phyloP scores from a whole-genome alignment of 2,888 invertebrate genomes.

The Caradrina kadenii region DNA sequence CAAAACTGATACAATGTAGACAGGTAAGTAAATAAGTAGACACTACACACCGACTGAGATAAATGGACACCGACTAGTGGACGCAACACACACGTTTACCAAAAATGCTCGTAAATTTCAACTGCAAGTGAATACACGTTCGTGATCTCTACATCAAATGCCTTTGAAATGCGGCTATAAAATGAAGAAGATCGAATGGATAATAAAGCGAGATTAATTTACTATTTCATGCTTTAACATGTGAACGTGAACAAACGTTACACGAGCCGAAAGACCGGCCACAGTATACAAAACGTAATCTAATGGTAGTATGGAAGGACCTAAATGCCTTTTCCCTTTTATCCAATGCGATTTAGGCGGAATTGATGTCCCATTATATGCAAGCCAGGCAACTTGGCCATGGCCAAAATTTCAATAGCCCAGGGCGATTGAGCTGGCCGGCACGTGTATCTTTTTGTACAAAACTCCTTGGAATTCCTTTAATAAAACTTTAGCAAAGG shows the following conservation, averaged over 20 bases:
- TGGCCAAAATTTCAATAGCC: slow-evolving; percentile 89
- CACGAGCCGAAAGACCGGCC: slow-evolving; percentile 27
- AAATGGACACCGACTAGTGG: slow-evolving; percentile 70
- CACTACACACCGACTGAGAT: slow-evolving; percentile 68
- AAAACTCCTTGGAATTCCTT: slow-evolving; percentile 85
- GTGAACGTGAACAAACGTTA: slow-evolving; percentile 60
- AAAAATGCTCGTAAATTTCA: slow-evolving; percentile 69
- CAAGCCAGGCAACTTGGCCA: slow-evolving; percentile 79
- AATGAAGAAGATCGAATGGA: slow-evolving; percentile 73
- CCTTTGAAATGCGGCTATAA: slow-evolving; percentile 68
- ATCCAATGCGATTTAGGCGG: slow-evolving; percentile 74
- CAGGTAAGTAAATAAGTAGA: slow-evolving; percentile 75
- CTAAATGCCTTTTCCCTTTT: slow-evolving; percentile 68
- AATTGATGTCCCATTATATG: slow-evolving; percentile 86
- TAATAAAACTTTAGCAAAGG: slow-evolving; percentile 79
- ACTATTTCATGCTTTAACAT: slow-evolving; percentile 73
- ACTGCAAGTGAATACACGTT: slow-evolving; percentile 65
- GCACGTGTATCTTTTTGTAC: slow-evolving; percentile 90
- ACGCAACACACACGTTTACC: slow-evolving; percentile 61
- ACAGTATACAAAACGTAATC: slow-evolving; percentile 40
- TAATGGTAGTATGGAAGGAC: slow-evolving; percentile 51
- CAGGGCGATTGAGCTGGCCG: slow-evolving; percentile 82
- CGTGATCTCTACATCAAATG: slow-evolving; percentile 72
- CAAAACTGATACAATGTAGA: slow-evolving; percentile 77
- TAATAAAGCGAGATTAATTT: slow-evolving; percentile 72